Percentiles rank a stretch among this genome's conserved stretches.
phyloP scores from a whole-genome alignment of 2,113 vertebrate species.

The Neofelis nebulosa region DNA sequence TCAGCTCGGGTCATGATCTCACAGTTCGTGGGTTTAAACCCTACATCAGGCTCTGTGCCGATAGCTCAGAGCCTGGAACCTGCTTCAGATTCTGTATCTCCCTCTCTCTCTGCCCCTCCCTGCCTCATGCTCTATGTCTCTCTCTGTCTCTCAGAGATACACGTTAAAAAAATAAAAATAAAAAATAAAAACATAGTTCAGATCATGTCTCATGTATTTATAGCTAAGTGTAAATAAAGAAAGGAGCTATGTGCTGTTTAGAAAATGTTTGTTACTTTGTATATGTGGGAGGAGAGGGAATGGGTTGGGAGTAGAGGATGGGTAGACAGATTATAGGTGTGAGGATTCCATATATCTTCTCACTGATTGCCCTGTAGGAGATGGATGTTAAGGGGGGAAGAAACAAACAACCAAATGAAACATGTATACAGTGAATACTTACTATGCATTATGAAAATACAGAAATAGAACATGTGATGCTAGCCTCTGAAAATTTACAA shows the following conservation, averaged over 20 bases:
- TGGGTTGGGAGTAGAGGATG: background rate
- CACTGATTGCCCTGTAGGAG: background rate
- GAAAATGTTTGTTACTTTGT: background rate
- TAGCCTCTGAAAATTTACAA: background rate
- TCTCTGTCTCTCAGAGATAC: no score
- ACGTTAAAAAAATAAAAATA: no score
- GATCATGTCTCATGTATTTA: background rate
- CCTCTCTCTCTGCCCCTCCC: no score
- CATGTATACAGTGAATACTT: background rate
- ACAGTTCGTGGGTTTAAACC: no score
- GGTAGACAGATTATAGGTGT: background rate
- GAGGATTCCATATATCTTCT: background rate
- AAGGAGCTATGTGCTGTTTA: background rate
- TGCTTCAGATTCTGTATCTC: no score
- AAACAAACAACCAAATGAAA: background rate
- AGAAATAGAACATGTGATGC: background rate
- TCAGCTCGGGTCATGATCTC: no score
- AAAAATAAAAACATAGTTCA: background rate
- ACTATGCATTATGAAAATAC: background rate
- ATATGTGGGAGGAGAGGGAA: background rate
- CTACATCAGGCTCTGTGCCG: no score
- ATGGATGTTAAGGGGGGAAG: background rate
- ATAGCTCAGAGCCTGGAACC: no score
- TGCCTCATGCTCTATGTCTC: no score
- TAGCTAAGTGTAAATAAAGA: background rate